Base-by-base conservation (phyloP, 2,888 invertebrate species). In the Pegoplata infirma region DNA sequence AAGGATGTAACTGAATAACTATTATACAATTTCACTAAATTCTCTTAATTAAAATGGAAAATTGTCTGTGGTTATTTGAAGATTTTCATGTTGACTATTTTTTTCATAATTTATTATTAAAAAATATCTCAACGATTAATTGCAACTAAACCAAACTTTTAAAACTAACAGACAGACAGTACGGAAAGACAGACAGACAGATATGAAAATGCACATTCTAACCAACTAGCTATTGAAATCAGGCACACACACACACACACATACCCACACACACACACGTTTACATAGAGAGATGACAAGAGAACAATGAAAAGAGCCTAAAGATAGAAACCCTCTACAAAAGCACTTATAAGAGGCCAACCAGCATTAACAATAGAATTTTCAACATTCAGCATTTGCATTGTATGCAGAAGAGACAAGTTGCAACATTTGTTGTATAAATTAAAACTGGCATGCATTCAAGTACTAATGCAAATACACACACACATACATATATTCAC, bases 331-430 rank as follows among this genome's bases (percentile, higher is more conserved):
- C 19, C 40, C 28, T 64, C 28, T 19, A 49, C 28, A 69, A 74
- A 69, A 69, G 74, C 64, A 66, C 64, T 74, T 64, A 69, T n/a
- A 23, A 55, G 56, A 74, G 67, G 69, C 28, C 64, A 72, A 72
- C 46, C 21, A 40, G 49, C 40, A 75, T 68, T 68, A 63, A 69
- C 68, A 68, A 69, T 32, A 76, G 68, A 28, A 56, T 46, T 55
- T 53, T 49, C 25, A 49, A 64, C 25, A 23, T 63, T 63, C 59
- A 55, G 55, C 67, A 75, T 47, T 55, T 68, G 55, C 61, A 75
- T 75, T 28, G 47, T 28, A 49, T 51, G n/a, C n/a, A 2, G 3
- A 51, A n/a, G 56, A 55, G 21, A 55, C 40, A 63, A 46, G 36
- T 47, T 36, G 49, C 68, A 63, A 58, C 56, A 76, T 76, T 76